Conservation (phyloP, 2,113 vertebrate genomes). For the Sebastes fasciatus region DNA sequence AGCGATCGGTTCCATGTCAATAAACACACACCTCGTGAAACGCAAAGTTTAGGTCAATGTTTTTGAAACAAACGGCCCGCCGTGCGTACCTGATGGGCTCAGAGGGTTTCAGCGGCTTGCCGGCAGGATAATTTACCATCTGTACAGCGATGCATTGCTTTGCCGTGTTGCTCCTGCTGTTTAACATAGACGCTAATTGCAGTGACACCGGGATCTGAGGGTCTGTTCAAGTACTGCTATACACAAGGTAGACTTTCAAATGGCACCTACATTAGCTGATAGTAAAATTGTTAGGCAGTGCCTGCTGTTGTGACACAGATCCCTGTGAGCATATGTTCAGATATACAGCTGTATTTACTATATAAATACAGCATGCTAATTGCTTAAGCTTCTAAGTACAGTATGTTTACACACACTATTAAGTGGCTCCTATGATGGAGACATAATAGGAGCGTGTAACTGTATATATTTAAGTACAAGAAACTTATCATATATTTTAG, state of each 20-base stretch:
- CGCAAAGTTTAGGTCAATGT: conserved; percentile 3
- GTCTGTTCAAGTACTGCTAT: conserved; percentile 10
- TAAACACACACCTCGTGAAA: neutral
- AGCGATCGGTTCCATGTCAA: conserved; percentile 9
- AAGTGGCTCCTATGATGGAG: neutral
- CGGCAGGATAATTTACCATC: conserved; percentile 63
- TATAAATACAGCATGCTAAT: neutral
- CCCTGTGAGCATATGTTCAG: conserved; percentile 2
- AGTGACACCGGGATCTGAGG: conserved; percentile 21
- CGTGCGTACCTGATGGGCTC: conserved; percentile 39
- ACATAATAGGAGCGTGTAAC: neutral
- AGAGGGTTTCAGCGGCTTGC: conserved; percentile 16
- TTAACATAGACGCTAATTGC: conserved; percentile 56
- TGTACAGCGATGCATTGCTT: conserved; percentile 42
- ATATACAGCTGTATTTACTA: neutral
- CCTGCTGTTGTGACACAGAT: conserved; percentile 15
- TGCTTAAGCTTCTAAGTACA: neutral
- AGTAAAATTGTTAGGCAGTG: neutral
- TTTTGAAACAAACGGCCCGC: conserved; percentile 23
- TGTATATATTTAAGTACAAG: neutral
- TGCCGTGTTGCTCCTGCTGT: conserved; percentile 44
- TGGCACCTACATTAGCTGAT: neutral
- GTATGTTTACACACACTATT: neutral
- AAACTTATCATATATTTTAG: neutral
- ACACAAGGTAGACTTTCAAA: neutral